A percentile compares a stretch with the other conserved stretches of the same genome.
These are phyloP conservation scores for Rhimphoctona megacephalus DNA, from an alignment of 2,888 invertebrate species.

Conservation along the genomic window DNA sequence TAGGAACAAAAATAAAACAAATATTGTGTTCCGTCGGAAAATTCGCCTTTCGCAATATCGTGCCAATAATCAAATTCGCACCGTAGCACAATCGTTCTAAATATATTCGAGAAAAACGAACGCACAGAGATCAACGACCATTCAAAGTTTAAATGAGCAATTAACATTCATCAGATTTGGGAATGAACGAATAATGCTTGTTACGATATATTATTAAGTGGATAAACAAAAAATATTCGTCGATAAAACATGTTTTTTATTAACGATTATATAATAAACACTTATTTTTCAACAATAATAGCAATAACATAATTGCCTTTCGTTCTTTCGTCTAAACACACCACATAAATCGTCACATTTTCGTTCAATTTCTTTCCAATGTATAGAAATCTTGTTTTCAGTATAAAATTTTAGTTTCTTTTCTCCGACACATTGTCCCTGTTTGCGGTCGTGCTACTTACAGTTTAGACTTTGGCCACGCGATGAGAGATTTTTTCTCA, in stretches of 20 bases:
- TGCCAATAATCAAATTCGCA: slow-evolving; percentile 24
- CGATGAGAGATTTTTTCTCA: too few species aligned
- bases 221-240: slow-evolving; percentile 69
- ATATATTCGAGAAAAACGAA: not conserved
- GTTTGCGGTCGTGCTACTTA: too few species aligned
- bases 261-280: slow-evolving; percentile 84
- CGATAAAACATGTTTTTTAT: slow-evolving; percentile 81
- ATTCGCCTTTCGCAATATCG: slow-evolving; percentile 16
- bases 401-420: too few species aligned
- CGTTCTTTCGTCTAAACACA: not conserved
- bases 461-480: too few species aligned
- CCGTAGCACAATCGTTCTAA: slow-evolving; percentile 6
- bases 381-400: too few species aligned
- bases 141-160: not conserved
- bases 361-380: too few species aligned
- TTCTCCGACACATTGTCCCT: too few species aligned
- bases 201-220: slow-evolving; percentile 76
- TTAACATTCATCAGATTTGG: not conserved
- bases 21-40: not conserved
- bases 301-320: slow-evolving; percentile 70
- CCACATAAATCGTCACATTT: not conserved
- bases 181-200: slow-evolving; percentile 75
- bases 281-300: slow-evolving; percentile 81
- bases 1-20: not conserved
- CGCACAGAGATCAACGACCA: slow-evolving; percentile 2